A percentile compares a stretch with the other conserved stretches of the same genome.
Evolutionary conservation across 2,113 vertebrate species (phyloP).

Genomic region (Brachypodius melanocephalos): DNA sequence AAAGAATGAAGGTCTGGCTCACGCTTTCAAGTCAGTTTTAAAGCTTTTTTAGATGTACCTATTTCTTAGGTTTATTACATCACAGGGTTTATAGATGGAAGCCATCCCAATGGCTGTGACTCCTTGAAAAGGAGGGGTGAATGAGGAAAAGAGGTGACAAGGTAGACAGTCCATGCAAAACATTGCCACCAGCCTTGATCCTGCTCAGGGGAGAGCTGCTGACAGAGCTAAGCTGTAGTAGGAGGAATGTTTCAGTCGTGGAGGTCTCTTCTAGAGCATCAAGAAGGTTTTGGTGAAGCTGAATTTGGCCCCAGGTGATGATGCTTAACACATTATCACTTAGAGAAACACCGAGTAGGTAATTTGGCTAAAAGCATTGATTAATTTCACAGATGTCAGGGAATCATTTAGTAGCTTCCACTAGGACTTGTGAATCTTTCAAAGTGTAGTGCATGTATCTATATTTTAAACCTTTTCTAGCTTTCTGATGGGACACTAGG

Average conservation of each 20-base stretch:
- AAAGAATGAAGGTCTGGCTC: neutral
- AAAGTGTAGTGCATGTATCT: neutral
- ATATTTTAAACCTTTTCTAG: neutral
- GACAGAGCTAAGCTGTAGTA: neutral
- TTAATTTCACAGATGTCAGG: neutral
- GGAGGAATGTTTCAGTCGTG: neutral
- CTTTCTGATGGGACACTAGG: neutral
- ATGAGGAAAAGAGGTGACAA: neutral
- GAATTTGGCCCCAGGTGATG: neutral
- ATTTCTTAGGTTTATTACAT: neutral
- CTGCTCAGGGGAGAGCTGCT: neutral
- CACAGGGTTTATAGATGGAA: neutral
- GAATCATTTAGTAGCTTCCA: too few relatives aligned
- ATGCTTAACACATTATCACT: neutral
- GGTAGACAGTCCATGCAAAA: neutral
- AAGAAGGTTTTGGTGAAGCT: neutral
- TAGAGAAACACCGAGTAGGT: rapidly evolving
- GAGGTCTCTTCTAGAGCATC: neutral
- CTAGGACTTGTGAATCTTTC: neutral
- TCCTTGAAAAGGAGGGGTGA: neutral
- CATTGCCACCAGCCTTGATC: neutral
- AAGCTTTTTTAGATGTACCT: neutral
- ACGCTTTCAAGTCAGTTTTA: neutral
- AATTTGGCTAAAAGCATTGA: neutral
- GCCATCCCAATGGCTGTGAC: neutral